Conservation (phyloP, 2,888 invertebrate genomes). For the Bibio marci region DNA sequence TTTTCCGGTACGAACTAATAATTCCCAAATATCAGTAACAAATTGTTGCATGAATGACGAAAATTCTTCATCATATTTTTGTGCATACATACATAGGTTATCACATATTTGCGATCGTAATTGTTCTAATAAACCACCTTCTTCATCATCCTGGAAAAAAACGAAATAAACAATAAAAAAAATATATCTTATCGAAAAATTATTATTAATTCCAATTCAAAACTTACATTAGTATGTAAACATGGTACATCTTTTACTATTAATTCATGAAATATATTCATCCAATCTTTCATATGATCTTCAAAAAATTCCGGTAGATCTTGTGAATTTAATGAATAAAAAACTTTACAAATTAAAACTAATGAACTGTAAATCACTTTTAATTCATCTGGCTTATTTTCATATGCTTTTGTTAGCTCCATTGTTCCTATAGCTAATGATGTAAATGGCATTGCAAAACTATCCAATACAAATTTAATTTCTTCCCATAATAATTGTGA, state of each 20-base stretch:
- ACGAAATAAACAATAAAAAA: conserved; percentile 3
- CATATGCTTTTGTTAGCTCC: conserved; percentile 59
- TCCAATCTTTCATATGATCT: conserved; percentile 93
- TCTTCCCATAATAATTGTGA: conserved; percentile 90
- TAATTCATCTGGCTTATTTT: conserved; percentile 61
- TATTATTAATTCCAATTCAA: not conserved
- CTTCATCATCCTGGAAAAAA: conserved; percentile 51
- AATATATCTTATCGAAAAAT: not conserved
- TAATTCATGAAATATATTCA: conserved; percentile 73
- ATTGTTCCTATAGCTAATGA: conserved; percentile 82
- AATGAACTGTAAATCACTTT: conserved; percentile 80
- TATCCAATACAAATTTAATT: conserved; percentile 89
- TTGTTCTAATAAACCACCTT: conserved; percentile 76
- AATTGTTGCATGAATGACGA: conserved; percentile 73
- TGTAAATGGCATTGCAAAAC: conserved; percentile 85
- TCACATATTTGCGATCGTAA: conserved; percentile 92
- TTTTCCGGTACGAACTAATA: conserved; percentile 69
- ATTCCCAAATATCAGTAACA: conserved; percentile 87
- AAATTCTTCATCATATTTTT: conserved; percentile 97
- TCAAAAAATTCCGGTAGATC: conserved; percentile 98
- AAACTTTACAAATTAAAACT: conserved; percentile 81
- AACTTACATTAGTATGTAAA: conserved; percentile 45
- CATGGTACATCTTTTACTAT: conserved; percentile 61
- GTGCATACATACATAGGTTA: conserved; percentile 85
- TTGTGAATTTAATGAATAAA: conserved; percentile 93